These are phyloP conservation scores for Ctenicera cuprea DNA, from an alignment of 2,888 invertebrate species.

Conservation along the genomic window DNA sequence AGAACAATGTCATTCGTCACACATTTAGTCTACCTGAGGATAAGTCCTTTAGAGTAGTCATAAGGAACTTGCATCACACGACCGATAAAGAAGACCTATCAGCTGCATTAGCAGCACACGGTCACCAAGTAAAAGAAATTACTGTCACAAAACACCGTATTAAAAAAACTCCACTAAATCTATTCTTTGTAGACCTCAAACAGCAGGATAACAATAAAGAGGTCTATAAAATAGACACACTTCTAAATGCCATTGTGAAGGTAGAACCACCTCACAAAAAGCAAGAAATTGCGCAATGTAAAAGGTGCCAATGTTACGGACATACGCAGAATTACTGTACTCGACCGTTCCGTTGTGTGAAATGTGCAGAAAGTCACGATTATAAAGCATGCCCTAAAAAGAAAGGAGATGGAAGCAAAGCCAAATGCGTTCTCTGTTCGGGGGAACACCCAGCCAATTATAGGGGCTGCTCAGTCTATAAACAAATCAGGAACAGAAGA, in stretches of 20 bases:
- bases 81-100: constrained; percentile 7
- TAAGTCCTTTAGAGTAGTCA: constrained; percentile 21
- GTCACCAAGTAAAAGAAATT: constrained; percentile 15
- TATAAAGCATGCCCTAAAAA: neutral
- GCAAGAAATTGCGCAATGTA: neutral
- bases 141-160: neutral
- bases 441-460: constrained; percentile 21
- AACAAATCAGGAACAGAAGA: constrained; percentile 14
- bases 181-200: constrained; percentile 11
- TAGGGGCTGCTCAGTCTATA: constrained; percentile 13
- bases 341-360: constrained; percentile 16
- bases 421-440: constrained; percentile 14
- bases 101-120: constrained; percentile 10
- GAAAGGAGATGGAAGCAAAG: constrained; percentile 19
- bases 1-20: constrained; percentile 22
- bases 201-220: constrained; percentile 13
- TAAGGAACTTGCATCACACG: constrained; percentile 16
- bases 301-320: constrained; percentile 3
- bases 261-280: neutral
- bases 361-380: constrained; percentile 3
- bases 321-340: constrained; percentile 15
- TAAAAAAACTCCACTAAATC: constrained; percentile 11
- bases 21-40: constrained; percentile 10
- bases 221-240: constrained; percentile 8
- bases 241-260: constrained; percentile 22